These are phyloP conservation scores for Chionodraco myersi DNA, from an alignment of 2,113 vertebrate species.

Conservation along the genomic window DNA sequence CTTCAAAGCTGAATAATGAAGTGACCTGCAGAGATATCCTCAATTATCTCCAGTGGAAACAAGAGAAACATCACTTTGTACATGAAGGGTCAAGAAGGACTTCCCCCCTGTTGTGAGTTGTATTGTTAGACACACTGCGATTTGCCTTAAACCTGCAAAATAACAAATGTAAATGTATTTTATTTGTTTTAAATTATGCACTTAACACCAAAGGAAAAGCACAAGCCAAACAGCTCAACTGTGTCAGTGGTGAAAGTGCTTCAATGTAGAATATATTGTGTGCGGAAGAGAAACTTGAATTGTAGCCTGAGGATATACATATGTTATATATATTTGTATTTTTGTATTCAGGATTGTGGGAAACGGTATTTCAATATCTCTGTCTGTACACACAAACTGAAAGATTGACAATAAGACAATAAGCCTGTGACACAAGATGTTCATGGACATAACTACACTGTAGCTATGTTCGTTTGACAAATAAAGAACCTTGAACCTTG, in stretches of 20 bases:
- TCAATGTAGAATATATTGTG: no score
- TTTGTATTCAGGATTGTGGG: no score
- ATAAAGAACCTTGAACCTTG: no score
- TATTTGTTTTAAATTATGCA: neutral
- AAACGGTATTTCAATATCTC: no score
- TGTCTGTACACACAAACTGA: no score
- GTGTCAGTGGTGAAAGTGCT: slow-evolving; percentile 11
- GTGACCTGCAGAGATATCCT: slow-evolving; percentile 23
- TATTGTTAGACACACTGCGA: neutral
- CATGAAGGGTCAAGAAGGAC: slow-evolving; percentile 14
- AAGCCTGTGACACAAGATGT: no score
- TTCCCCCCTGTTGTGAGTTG: neutral
- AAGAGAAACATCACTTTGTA: slow-evolving; percentile 25
- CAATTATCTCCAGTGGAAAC: slow-evolving; percentile 17
- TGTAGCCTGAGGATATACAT: no score
- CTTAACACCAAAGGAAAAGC: neutral
- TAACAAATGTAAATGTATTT: slow-evolving; percentile 4
- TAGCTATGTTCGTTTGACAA: no score
- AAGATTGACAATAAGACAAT: no score
- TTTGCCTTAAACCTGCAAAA: slow-evolving; percentile 1
- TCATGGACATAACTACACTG: no score
- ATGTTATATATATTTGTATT: no score
- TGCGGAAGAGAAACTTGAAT: no score
- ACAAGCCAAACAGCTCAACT: neutral
- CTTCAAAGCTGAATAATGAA: slow-evolving; percentile 27